Evolutionary conservation across 2,113 vertebrate species (phyloP).

Genomic region (Galemys pyrenaicus): DNA sequence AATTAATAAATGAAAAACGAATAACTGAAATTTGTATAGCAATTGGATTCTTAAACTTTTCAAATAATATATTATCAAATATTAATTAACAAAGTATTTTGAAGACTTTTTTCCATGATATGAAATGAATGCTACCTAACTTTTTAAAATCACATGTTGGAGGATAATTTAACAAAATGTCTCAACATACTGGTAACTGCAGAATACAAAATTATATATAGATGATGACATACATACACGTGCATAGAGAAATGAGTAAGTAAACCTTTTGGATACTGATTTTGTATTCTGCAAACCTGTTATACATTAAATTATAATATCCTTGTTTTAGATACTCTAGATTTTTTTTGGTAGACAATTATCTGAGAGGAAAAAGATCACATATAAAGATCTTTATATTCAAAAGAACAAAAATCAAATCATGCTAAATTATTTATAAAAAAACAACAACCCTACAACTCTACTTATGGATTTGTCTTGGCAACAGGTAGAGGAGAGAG

Average conservation of each 20-base stretch:
- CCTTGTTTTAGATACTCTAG: no score
- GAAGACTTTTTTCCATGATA: neutral
- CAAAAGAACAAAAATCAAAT: no score
- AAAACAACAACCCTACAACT: no score
- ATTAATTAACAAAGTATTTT: neutral
- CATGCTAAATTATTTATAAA: no score
- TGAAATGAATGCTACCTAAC: neutral
- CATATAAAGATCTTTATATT: no score
- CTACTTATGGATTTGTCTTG: no score
- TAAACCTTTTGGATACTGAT: no score
- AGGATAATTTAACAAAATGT: neutral
- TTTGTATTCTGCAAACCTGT: no score
- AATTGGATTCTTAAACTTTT: conserved; percentile 2
- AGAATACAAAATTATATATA: neutral
- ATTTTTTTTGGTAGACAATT: no score
- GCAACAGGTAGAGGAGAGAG: no score
- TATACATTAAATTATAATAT: no score
- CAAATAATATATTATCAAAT: neutral
- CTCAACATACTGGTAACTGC: neutral
- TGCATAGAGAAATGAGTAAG: neutral
- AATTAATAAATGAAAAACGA: neutral
- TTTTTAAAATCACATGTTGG: neutral
- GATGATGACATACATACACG: neutral
- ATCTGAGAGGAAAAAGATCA: no score
- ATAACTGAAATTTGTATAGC: neutral